A percentile compares a stretch with the other conserved stretches of the same genome.
phyloP scores from a whole-genome alignment of 2,888 invertebrate genomes.

The Mayetiola destructor region DNA sequence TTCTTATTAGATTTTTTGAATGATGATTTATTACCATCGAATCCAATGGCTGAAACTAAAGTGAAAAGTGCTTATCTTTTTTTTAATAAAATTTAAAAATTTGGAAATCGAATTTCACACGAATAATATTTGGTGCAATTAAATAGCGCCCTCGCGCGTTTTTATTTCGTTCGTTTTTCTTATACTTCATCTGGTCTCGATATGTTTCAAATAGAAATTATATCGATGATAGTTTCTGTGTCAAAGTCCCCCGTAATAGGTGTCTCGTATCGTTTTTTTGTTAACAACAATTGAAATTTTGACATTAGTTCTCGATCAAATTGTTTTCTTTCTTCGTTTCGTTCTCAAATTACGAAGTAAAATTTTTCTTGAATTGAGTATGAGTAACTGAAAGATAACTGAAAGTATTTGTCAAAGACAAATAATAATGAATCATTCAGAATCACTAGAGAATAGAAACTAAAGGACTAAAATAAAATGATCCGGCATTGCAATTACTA shows the following conservation, averaged over 20 bases:
- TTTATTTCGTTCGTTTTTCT: constrained; percentile 20
- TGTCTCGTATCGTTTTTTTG: constrained; percentile 4
- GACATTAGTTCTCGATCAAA: neutral
- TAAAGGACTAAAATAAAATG: neutral
- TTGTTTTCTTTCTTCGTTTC: neutral
- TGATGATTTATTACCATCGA: too few relatives aligned
- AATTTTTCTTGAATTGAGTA: too few relatives aligned
- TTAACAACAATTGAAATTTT: neutral
- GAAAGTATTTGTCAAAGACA: too few relatives aligned
- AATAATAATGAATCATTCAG: too few relatives aligned
- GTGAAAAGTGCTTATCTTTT: too few relatives aligned
- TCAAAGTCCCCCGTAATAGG: neutral
- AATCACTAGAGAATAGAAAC: too few relatives aligned
- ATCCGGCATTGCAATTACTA: neutral
- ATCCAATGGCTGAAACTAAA: neutral
- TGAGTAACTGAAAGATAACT: too few relatives aligned
- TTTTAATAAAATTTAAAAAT: constrained; percentile 13
- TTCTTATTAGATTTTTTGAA: too few relatives aligned
- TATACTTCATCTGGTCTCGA: neutral
- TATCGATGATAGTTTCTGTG: neutral
- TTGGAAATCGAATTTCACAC: constrained; percentile 16
- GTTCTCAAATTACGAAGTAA: too few relatives aligned
- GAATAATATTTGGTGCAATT: constrained; percentile 24
- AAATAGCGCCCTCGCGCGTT: constrained; percentile 28
- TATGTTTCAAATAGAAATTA: neutral